Conservation (phyloP, 1,140 invertebrate species). For the Eulimnadia texana region DNA sequence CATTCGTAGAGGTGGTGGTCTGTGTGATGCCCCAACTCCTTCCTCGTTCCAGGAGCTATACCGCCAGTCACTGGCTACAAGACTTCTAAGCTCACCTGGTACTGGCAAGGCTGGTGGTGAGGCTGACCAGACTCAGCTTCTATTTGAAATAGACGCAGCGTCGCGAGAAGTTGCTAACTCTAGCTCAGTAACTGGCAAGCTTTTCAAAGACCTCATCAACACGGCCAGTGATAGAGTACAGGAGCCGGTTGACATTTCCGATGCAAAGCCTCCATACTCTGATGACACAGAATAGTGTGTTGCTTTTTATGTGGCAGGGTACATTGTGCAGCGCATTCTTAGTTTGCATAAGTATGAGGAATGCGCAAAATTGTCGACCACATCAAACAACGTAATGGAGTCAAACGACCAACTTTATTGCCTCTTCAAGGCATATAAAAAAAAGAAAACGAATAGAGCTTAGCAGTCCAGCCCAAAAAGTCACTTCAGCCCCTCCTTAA, state of each 20-base stretch:
- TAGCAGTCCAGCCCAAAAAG: too few relatives aligned
- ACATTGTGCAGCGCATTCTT: too few relatives aligned
- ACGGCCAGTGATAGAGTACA: neutral
- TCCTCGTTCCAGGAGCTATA: neutral
- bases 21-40: neutral
- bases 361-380: too few relatives aligned
- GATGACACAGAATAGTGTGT: too few relatives aligned
- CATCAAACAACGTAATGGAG: too few relatives aligned
- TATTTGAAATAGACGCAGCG: neutral
- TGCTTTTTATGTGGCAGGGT: too few relatives aligned
- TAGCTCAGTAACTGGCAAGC: neutral
- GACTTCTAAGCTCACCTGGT: neutral
- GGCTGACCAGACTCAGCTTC: neutral
- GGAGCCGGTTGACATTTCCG: neutral
- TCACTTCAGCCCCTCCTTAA: too few relatives aligned
- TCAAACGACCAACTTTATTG: too few relatives aligned
- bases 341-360: too few relatives aligned
- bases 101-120: neutral
- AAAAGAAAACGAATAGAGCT: too few relatives aligned
- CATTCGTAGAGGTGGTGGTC: neutral
- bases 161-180: neutral
- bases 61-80: neutral
- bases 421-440: too few relatives aligned
- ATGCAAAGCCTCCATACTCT: too few relatives aligned
- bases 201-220: neutral